A percentile compares a stretch with the other conserved stretches of the same genome.
Conservation (phyloP, 2,888 invertebrate species). For the Tanytarsus gracilentus region DNA sequence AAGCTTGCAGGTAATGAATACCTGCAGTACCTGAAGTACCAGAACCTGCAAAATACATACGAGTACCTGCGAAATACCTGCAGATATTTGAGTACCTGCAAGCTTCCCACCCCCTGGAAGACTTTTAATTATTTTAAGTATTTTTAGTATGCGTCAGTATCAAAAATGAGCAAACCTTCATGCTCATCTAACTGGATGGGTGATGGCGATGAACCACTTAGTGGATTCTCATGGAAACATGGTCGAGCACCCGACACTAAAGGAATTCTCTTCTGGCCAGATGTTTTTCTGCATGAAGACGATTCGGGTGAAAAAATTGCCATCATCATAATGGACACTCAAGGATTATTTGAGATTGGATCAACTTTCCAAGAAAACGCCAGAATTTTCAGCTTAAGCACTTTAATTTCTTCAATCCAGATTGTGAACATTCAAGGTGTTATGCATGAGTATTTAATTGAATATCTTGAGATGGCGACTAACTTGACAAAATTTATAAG, state of each 20-base stretch:
- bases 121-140: too few relatives aligned
- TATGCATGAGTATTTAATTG: slow-evolving; percentile 28
- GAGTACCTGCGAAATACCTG: too few relatives aligned
- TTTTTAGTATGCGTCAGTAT: too few relatives aligned
- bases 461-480: slow-evolving; percentile 27
- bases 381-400: slow-evolving; percentile 22
- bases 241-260: slow-evolving; percentile 25
- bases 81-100: too few relatives aligned
- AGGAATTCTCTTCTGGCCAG: slow-evolving; percentile 27
- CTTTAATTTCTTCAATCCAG: slow-evolving; percentile 27
- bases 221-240: slow-evolving; percentile 27
- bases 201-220: background rate
- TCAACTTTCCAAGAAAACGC: slow-evolving; percentile 21
- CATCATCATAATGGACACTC: slow-evolving; percentile 26
- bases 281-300: slow-evolving; percentile 13
- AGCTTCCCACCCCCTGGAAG: too few relatives aligned
- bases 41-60: too few relatives aligned
- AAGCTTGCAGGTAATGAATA: too few relatives aligned
- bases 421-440: slow-evolving; percentile 15
- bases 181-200: slow-evolving; percentile 20
- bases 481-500: slow-evolving; percentile 6
- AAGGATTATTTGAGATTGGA: slow-evolving; percentile 29
- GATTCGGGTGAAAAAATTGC: slow-evolving; percentile 23
- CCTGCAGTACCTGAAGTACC: too few relatives aligned
- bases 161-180: too few relatives aligned